These are phyloP conservation scores for Lepidurus apus DNA, from an alignment of 1,140 invertebrate genomes.

Conservation along the genomic window DNA sequence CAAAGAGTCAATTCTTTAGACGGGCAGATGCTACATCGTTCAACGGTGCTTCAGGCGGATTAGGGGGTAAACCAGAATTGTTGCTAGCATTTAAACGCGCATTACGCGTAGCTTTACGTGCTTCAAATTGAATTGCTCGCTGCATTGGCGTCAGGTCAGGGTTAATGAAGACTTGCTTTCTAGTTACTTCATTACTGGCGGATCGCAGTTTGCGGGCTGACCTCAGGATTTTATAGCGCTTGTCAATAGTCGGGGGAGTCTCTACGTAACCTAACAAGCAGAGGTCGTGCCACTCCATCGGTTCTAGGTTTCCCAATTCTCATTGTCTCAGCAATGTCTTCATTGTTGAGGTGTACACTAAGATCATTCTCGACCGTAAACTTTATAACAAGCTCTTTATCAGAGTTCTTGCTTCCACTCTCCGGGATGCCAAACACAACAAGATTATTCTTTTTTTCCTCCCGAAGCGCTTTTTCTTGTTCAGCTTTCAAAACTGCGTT, in stretches of 20 bases:
- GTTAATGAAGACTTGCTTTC: conserved; percentile 28
- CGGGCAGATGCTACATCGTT: too few relatives aligned
- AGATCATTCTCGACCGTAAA: too few relatives aligned
- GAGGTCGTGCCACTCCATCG: neutral
- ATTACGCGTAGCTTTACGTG: neutral
- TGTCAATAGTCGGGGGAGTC: neutral
- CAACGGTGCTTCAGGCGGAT: too few relatives aligned
- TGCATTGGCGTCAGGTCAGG: conserved; percentile 29
- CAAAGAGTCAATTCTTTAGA: too few relatives aligned
- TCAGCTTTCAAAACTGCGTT: too few relatives aligned
- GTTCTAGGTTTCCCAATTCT: neutral
- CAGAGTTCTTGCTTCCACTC: too few relatives aligned
- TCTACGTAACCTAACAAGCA: neutral
- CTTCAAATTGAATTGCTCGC: neutral
- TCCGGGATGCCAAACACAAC: too few relatives aligned
- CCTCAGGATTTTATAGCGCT: conserved; percentile 20
- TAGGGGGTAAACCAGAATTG: too few relatives aligned
- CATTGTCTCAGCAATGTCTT: neutral
- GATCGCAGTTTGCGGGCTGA: neutral
- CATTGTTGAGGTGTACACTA: neutral
- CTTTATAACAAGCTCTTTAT: too few relatives aligned
- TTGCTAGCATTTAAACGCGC: conserved; percentile 27
- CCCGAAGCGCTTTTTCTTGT: too few relatives aligned
- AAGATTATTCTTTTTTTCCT: too few relatives aligned
- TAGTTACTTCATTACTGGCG: conserved; percentile 1